Evolutionary conservation across 2,113 vertebrate species (phyloP).

Genomic region (Cichladusa arquata): DNA sequence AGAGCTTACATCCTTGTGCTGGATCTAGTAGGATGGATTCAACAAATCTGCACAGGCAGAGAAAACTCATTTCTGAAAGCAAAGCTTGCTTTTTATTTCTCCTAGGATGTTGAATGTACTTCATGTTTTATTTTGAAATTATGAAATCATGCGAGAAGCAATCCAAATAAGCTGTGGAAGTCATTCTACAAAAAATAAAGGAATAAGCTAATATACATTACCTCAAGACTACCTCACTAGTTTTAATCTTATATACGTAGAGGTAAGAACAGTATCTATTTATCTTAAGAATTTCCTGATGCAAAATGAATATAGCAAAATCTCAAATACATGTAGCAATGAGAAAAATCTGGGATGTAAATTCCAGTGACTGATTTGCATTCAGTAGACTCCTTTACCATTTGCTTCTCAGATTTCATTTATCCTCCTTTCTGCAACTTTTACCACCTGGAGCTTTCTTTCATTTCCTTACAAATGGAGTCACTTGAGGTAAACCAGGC

Average conservation of each 20-base stretch:
- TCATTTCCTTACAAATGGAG: background rate
- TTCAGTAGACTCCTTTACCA: background rate
- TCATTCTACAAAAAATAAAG: background rate
- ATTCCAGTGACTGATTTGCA: background rate
- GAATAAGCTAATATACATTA: background rate
- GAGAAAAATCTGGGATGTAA: background rate
- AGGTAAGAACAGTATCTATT: background rate
- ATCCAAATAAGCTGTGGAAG: background rate
- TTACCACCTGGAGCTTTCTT: background rate
- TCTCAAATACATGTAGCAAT: background rate
- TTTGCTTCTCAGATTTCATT: background rate
- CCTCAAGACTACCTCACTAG: background rate
- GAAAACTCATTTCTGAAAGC: background rate
- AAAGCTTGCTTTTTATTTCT: background rate
- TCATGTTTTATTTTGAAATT: background rate
- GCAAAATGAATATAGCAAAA: background rate
- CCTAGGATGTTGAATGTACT: background rate
- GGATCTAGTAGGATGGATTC: background rate
- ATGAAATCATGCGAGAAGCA: background rate
- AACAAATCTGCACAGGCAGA: background rate
- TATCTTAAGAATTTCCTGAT: background rate
- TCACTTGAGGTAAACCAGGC: background rate
- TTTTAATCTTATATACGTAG: background rate
- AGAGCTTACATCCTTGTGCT: background rate
- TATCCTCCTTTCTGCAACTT: background rate